Evolutionary conservation across 92 coral and sea anemone genomes (phyloP), one percentile per base, ranked within the genome.

Genomic region (Galaxea fascicularis): DNA sequence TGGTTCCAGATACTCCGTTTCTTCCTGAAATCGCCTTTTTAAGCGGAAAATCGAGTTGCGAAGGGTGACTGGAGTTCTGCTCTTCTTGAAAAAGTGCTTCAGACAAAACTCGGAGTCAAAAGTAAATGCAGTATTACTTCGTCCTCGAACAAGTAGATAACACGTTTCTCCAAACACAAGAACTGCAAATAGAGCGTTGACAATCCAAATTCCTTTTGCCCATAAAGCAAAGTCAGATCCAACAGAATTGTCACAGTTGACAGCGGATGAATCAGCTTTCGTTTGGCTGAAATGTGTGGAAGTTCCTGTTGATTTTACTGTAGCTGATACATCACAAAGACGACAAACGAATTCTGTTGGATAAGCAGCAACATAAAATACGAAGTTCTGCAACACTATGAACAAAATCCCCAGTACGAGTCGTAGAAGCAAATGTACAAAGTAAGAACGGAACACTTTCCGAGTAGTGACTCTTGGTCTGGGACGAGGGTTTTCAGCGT

Each of bases 171-270:
- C 77, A 14, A 62, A 71, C 26, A 86, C 79, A 0, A 86, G 76
- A 26, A 26, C 17, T 62, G 65, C 80, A 30, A 86, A 39, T 3
- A 74, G 27, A 20, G 66, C 54, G 63, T 88, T 84, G 1, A 74
- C 76, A 16, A 53, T 49, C 22, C 46, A 81, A 29, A 67, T 73
- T 47, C 47, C 22, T 41, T 27, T 80, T 26, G 76, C 78, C 74
- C 65, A 72, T 21, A 47, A 16, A 15, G 73, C 56, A 35, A 67
- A 69, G 45, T 84, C 82, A n/a, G 85, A 57, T 4, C 67, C 92
- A 24, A 89, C 67, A 31, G 89, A 46, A 71, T 84, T 89, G 71
- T 44, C 49, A 58, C 92, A 89, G 62, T 89, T 28, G 18, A 73
- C 25, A 26, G 7, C 59, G 0, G 58, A 24, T 28, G 73, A 47